Base-by-base conservation (phyloP, 1,140 invertebrate genomes). In the Hylaeus anthracinus region DNA sequence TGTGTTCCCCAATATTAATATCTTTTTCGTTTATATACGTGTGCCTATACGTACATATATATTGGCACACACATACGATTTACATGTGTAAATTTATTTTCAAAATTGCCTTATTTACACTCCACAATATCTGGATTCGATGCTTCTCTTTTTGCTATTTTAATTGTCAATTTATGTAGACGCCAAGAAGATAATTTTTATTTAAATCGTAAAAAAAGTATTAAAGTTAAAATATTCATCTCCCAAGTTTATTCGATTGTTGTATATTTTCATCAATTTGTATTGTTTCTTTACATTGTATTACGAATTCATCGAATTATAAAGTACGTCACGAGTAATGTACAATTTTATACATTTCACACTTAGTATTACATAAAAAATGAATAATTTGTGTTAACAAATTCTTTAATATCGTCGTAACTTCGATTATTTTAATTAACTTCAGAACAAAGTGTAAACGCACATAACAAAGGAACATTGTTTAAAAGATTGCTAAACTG, bases 371-470 rank as follows among this genome's bases (percentile, higher is more conserved):
- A 60, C 15, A 48, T 15, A 15, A 37, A 48, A 4, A 41, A 26
- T 69, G n/a, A 58, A 43, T 72, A 72, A 72, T 55, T 66, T 43
- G 3, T 43, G 48, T 15, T 66, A 55, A 75, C 26, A 2, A 45
- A 66, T 39, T 66, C 41, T 66, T 66, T 48, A 14, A 10, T 41
- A 70, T 2, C 14, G 1, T 0, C 5, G 3, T 63, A 63, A 73
- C 41, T 73, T 10, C 5, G 56, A 56, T 63, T 41, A 55, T 72
- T 39, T 45, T 15, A 39, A 63, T 51, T 45, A 51, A 14, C 2
- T 45, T 66, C 60, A 60, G 60, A 69, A 48, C 3, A 69, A 72
- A 48, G 14, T 10, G 14, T n/a, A 69, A 37, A 69, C 53, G 64
- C 37, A 51, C 65, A 61, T 5, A 61, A 10, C 10, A 43, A 61